Base-by-base conservation (phyloP, 2,888 invertebrate genomes). In the Xylophagus ater region DNA sequence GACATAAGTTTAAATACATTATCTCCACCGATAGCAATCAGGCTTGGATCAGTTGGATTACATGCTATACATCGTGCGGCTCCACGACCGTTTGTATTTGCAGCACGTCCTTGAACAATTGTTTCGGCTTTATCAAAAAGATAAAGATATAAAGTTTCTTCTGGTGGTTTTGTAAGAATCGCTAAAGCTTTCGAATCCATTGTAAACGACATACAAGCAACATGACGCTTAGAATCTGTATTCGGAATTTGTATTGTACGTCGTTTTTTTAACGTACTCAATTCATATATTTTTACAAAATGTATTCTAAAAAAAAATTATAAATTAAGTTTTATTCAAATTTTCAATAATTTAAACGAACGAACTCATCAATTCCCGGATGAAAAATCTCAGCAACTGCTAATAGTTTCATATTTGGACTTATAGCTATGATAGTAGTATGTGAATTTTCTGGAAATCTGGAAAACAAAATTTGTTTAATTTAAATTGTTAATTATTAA, bases 131-230 rank as follows among this genome's bases (percentile, higher is more conserved):
- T 86, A 84, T 64, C 81, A 77, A 54, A 86, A 71, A 65, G 86
- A 68, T 50, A 73, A 77, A 78, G 82, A 81, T 58, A 89, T 3
- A 65, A 30, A 37, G 52, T 57, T 42, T 61, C 59, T n/a, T 59
- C 89, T 0, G 90, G 88, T 44, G 80, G 79, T 3, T 83, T 83
- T 1, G 85, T 83, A 20, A 93, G 75, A 1, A 82, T 76, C 2
- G 82, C 76, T 9, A 94, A 59, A 47, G 80, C 79, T 57, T 83
- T 84, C 2, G 81, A 85, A 58, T 93, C 92, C 44, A 70, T 76
- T 0, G 86, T 82, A 53, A 94, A 90, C 19, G 77, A 73, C 1
- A 87, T 65, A 40, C 78, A 76, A 9, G 77, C 76, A 55, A 81
- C 82, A 53, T 78, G 78, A 39, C 65, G 70, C 0, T 80, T 72